Percentiles rank a stretch among this genome's conserved stretches.
Evolutionary conservation across 2,113 vertebrate species (phyloP).

Genomic region (Plectropomus leopardus): DNA sequence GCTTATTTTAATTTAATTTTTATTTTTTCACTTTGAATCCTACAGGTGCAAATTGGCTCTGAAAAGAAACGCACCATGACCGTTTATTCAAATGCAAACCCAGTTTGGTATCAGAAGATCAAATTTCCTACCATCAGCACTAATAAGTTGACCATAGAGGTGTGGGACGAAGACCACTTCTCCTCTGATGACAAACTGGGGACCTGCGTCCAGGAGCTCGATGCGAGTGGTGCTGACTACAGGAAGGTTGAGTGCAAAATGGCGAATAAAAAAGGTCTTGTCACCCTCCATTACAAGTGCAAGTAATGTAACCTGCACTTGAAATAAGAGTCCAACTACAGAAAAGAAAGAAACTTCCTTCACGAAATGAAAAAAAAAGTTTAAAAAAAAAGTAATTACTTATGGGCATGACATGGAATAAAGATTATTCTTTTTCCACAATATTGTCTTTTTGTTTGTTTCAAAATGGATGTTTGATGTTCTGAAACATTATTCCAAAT

Average conservation of each 20-base stretch:
- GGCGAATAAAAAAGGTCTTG: background rate
- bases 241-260: background rate
- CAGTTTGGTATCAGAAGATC: background rate
- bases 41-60: background rate
- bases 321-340: background rate
- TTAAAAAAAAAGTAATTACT: no score
- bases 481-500: background rate
- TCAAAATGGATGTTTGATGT: background rate
- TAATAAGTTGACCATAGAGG: background rate
- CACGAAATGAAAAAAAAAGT: no score
- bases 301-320: background rate
- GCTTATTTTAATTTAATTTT: background rate
- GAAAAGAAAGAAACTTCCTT: no score
- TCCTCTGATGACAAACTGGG: background rate
- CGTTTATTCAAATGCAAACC: background rate
- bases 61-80: background rate
- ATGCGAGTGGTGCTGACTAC: fast-evolving
- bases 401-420: no score
- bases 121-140: fast-evolving
- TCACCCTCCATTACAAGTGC: background rate
- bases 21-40: background rate
- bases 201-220: background rate
- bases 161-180: background rate
- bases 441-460: background rate
- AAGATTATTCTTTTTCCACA: no score